These are phyloP conservation scores for Alectoris magna DNA, from an alignment of 2,797 vertebrate species.

Conservation along the genomic window DNA sequence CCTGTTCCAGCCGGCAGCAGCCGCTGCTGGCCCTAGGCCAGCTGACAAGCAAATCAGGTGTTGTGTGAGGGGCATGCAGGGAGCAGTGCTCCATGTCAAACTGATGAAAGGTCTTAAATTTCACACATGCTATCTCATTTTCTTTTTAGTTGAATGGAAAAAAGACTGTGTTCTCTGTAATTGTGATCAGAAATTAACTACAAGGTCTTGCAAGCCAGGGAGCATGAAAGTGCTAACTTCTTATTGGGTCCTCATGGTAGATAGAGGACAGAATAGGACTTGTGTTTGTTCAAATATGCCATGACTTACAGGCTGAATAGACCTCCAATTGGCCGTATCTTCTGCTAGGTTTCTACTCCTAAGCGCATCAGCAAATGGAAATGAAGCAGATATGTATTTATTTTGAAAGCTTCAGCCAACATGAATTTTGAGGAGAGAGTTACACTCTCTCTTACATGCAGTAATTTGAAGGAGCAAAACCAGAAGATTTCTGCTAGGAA, in stretches of 20 bases:
- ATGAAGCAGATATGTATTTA: constrained; percentile 31
- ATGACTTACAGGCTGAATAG: constrained; percentile 37
- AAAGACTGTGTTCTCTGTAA: not conserved
- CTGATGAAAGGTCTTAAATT: not conserved
- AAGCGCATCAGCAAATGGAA: constrained; percentile 6
- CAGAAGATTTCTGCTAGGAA: not conserved
- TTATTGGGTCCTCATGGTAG: not conserved
- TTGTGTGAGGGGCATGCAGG: not conserved
- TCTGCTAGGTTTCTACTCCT: not conserved
- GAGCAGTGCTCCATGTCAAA: not conserved
- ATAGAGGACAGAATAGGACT: not conserved
- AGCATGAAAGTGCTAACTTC: not conserved
- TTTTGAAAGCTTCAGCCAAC: constrained; percentile 27
- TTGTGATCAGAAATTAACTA: not conserved
- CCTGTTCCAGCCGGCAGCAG: not conserved
- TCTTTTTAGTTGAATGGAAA: not conserved
- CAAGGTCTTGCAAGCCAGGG: not conserved
- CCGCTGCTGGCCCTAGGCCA: constrained; percentile 20
- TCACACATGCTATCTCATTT: not conserved
- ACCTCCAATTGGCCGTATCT: constrained; percentile 39
- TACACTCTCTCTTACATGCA: not conserved
- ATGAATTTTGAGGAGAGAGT: not conserved
- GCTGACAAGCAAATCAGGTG: not conserved
- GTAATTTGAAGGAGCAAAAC: not conserved
- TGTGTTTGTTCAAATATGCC: not conserved